Conservation (phyloP, 2,888 invertebrate genomes). For the Oligia strigilis region DNA sequence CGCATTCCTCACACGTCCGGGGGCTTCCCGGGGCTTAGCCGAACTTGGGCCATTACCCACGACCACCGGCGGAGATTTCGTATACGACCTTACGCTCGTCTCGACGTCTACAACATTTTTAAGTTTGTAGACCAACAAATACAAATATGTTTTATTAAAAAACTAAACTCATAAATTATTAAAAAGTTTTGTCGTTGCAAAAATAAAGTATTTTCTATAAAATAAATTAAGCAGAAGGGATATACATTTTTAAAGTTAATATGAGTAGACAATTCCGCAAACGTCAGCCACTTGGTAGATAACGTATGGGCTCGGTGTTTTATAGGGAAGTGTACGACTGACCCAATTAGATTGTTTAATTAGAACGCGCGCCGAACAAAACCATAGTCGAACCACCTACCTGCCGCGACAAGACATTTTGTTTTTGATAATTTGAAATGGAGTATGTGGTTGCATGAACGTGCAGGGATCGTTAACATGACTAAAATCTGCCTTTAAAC, state of each 20-base stretch:
- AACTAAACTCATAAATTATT: conserved; percentile 47
- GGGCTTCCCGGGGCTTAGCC: conserved; percentile 84
- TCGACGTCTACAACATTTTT: conserved; percentile 69
- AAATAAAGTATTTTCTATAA: conserved; percentile 23
- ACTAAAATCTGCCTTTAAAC: conserved; percentile 25
- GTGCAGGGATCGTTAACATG: background rate
- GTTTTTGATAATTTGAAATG: background rate
- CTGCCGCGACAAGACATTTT: background rate
- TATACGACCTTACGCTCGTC: conserved; percentile 72
- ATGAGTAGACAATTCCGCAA: background rate
- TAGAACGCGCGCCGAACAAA: conserved; percentile 59
- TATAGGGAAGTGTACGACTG: conserved; percentile 61
- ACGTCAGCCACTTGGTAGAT: conserved; percentile 9
- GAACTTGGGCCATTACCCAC: conserved; percentile 87
- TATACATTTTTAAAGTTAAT: background rate
- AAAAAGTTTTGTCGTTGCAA: conserved; percentile 26
- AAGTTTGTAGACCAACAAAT: conserved; percentile 64
- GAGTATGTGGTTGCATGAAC: background rate
- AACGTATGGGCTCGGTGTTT: conserved; percentile 45
- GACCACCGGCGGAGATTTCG: conserved; percentile 77
- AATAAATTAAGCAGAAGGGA: background rate
- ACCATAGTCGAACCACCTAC: conserved; percentile 2
- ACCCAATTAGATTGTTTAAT: conserved; percentile 75
- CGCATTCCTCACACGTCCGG: conserved; percentile 88
- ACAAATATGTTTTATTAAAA: conserved; percentile 57